Evolutionary conservation across 2,888 invertebrate species (phyloP), one percentile per base, ranked within the genome.

Genomic region (Drosophila nr. perissopoda): DNA sequence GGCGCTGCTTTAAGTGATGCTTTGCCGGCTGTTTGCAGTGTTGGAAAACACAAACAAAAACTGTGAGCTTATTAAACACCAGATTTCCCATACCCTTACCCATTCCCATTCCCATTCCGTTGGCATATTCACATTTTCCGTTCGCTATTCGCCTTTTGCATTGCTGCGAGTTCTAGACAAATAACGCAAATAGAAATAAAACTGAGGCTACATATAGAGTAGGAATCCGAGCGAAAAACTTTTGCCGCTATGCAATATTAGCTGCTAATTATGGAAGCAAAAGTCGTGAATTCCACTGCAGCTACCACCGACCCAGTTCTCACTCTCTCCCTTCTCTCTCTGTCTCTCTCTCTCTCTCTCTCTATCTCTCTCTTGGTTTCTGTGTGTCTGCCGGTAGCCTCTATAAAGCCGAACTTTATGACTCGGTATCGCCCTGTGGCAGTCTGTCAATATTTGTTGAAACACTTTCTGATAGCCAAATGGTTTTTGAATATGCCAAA

Each of bases 381-480:
- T 48, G 57, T 51, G 29, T 27, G 27, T 25, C 33, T 33, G 31
- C 29, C 10, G 2, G 51, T 34, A 34, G 49, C 42, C 38, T 38
- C 38, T 31, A 38, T 54, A 29, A 54, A 38, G 53, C 42, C 65
- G 31, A 36, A 67, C 57, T 83, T 66, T 59, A 79, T 46, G 53
- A 58, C 57, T 72, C 54, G 57, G 57, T 58, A 72, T 74, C 63
- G 81, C 67, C 60, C 75, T 54, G 61, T 64, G 71, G 76, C 78
- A 63, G 84, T 90, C 92, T 92, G 91, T 91, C 92, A 91, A 92
- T 92, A 92, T 92, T 92, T 91, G 91, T 89, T 88, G 77, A 89
- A 91, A 87, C 90, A 86, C 91, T 91, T 91, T 83, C 73, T 86
- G 85, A 86, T 86, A 88, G 85, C 79, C 85, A 77, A 89, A 85